Evolutionary conservation across 1,140 invertebrate species (phyloP).

Genomic region (Platorchestia sp.): DNA sequence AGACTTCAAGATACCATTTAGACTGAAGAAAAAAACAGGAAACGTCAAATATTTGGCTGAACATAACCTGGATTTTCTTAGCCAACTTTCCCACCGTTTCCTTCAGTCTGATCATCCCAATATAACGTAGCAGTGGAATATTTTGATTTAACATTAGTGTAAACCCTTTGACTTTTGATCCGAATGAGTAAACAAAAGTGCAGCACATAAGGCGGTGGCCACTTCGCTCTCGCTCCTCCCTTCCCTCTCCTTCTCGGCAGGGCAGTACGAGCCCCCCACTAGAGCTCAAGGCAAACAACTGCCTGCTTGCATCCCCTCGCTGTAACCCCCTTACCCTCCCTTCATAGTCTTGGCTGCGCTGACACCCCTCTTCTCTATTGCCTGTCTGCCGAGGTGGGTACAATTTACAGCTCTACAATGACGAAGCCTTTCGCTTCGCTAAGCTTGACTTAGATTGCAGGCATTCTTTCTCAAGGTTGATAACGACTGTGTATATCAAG

Average conservation of each 20-base stretch:
- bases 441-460: neutral
- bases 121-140: neutral
- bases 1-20: too few species aligned
- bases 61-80: neutral
- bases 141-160: neutral
- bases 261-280: neutral
- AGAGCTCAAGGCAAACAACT: conserved; percentile 6
- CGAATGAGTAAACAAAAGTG: neutral
- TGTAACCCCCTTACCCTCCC: neutral
- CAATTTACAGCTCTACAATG: neutral
- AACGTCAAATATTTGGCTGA: neutral
- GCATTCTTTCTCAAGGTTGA: neutral
- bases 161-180: neutral
- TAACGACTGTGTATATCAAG: neutral
- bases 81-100: neutral
- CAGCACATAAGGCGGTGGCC: neutral
- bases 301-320: neutral
- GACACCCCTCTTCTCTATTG: neutral
- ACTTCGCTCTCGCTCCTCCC: neutral
- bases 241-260: neutral
- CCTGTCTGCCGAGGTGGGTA: neutral
- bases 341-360: neutral
- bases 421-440: neutral
- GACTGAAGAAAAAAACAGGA: neutral
- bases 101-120: neutral